Conservation (phyloP, 2,113 vertebrate genomes). For the Podilymbus podiceps region DNA sequence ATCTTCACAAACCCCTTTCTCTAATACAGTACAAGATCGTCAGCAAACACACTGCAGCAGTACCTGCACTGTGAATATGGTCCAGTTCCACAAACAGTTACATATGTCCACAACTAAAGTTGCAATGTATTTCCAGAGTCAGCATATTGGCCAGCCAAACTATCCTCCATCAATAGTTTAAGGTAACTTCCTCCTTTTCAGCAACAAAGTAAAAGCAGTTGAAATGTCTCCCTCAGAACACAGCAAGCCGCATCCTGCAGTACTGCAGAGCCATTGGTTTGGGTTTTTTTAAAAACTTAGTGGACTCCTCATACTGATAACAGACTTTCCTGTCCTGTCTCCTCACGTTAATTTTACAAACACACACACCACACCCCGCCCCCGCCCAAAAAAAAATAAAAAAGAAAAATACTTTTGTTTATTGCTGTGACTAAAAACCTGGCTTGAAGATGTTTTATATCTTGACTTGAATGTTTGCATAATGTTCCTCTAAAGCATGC, state of each 20-base stretch:
- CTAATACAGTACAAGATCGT: neutral
- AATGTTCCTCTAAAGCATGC: neutral
- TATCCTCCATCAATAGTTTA: neutral
- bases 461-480: neutral
- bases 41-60: neutral
- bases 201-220: neutral
- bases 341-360: neutral
- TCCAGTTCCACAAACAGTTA: neutral
- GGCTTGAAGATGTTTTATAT: neutral
- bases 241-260: neutral
- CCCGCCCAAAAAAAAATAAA: too few species aligned
- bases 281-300: neutral
- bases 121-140: neutral
- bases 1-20: neutral
- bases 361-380: too few species aligned
- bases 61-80: neutral
- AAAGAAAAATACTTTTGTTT: neutral
- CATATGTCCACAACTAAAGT: rapidly evolving
- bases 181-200: neutral
- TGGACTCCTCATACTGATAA: neutral
- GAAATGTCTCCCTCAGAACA: neutral
- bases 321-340: neutral
- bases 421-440: neutral
- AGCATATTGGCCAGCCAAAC: neutral
- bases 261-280: neutral